A percentile compares a stretch with the other conserved stretches of the same genome.
Evolutionary conservation across 2,113 vertebrate species (phyloP).

Genomic region (Sus scrofa): T2T-Sscrofa CM000819.6:69448001-69448500

Average conservation of each 20-base stretch:
- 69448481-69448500: conserved; percentile 82
- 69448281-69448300: background rate
- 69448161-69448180: conserved; percentile 43
- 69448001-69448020: background rate
- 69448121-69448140: background rate
- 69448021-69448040: background rate
- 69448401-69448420: conserved; percentile 68
- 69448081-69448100: conserved; percentile 43
- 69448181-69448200: background rate
- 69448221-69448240: background rate
- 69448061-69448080: background rate
- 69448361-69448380: conserved; percentile 1
- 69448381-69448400: conserved; percentile 62
- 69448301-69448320: conserved; percentile 35
- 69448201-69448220: background rate
- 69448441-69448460: conserved; percentile 79
- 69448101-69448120: background rate
- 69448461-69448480: conserved; percentile 76
- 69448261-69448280: background rate
- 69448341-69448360: conserved; percentile 38
- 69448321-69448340: conserved; percentile 77
- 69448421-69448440: conserved; percentile 38
- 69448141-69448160: background rate
- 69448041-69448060: background rate
- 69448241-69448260: background rate